Evolutionary conservation across 2,797 vertebrate genomes (phyloP).

Genomic region (Scolopax bukidnonensis): DNA sequence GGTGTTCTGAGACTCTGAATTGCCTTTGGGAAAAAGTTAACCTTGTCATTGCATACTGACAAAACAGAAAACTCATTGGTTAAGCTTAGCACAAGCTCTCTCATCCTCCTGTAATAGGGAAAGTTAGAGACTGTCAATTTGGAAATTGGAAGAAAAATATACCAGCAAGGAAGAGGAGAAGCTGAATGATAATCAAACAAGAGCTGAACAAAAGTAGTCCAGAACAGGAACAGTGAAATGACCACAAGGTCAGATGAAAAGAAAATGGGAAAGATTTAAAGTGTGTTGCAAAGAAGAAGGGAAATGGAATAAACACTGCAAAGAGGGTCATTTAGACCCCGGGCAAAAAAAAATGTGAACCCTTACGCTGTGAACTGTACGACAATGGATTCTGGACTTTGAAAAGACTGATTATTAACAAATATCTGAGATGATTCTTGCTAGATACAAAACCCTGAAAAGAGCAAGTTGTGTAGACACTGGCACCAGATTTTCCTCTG

Average conservation of each 20-base stretch:
- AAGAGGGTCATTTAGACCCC: background rate
- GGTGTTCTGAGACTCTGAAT: background rate
- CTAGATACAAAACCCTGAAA: background rate
- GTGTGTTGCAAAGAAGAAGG: background rate
- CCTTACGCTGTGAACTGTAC: background rate
- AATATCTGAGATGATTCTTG: background rate
- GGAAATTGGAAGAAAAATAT: background rate
- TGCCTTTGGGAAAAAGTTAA: background rate
- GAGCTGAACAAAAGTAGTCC: background rate
- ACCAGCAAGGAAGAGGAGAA: background rate
- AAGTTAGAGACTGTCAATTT: background rate
- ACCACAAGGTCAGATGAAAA: background rate
- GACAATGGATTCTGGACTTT: background rate
- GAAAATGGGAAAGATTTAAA: background rate
- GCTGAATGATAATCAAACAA: background rate
- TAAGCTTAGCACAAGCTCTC: background rate
- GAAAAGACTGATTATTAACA: background rate
- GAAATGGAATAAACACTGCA: background rate
- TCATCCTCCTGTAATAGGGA: background rate
- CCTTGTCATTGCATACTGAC: conserved; percentile 16
- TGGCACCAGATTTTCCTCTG: background rate
- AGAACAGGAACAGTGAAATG: background rate
- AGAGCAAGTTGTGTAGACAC: background rate
- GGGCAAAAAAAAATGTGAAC: fast-evolving
- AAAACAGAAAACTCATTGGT: background rate